These are phyloP conservation scores for Sebastes cheni DNA, from an alignment of 2,797 vertebrate genomes.

Conservation along the genomic window DNA sequence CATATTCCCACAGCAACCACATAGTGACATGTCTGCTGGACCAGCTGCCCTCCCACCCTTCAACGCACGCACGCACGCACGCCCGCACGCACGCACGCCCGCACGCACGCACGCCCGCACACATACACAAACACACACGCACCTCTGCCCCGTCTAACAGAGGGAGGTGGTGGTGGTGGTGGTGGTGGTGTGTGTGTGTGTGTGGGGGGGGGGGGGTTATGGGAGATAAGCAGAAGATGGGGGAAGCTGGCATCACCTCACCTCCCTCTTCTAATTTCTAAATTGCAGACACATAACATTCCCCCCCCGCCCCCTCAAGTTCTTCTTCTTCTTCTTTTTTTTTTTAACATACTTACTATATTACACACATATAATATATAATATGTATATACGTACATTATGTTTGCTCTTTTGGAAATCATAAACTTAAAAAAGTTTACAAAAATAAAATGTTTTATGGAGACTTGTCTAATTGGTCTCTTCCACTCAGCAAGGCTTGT, in stretches of 20 bases:
- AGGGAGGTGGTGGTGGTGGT: background rate
- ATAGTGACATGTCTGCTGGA: constrained; percentile 48
- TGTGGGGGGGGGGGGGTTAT: background rate
- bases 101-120: background rate
- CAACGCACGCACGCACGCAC: background rate
- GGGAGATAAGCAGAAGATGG: no score
- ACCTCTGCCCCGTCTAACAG: background rate
- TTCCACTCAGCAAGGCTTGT: constrained; percentile 73
- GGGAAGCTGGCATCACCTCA: constrained; percentile 20
- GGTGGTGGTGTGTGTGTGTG: no score
- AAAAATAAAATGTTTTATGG: constrained; percentile 87
- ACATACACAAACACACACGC: background rate
- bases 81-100: background rate
- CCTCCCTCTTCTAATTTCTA: constrained; percentile 38
- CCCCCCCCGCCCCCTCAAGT: constrained; percentile 4
- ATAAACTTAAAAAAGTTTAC: constrained; percentile 85
- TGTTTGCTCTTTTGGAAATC: constrained; percentile 78
- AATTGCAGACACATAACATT: constrained; percentile 51
- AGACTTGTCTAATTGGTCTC: constrained; percentile 73
- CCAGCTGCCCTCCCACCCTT: background rate
- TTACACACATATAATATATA: constrained; percentile 78
- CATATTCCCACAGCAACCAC: constrained; percentile 2
- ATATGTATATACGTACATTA: constrained; percentile 76
- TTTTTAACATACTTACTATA: constrained; percentile 69
- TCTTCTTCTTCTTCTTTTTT: constrained; percentile 9